A percentile compares a stretch with the other conserved stretches of the same genome.
phyloP scores from a whole-genome alignment of 2,888 invertebrate genomes.

The Agriopis leucophaearia region DNA sequence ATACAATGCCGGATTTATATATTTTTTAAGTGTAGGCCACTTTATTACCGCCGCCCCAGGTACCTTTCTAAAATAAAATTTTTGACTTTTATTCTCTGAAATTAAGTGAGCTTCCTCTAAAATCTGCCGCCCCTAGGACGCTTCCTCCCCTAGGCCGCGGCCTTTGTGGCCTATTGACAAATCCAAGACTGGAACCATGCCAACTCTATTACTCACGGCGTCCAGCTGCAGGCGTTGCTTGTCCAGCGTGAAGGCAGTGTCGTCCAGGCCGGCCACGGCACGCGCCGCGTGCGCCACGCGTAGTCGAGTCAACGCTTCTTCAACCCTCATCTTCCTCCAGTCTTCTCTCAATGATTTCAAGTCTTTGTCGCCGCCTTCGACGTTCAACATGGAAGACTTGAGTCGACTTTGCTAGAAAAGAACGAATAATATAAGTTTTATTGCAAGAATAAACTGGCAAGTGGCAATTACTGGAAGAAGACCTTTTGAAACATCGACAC shows the following conservation, averaged over 20 bases:
- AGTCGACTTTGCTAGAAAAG: slow-evolving; percentile 71
- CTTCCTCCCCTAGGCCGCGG: too few relatives aligned
- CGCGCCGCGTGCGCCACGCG: slow-evolving; percentile 89
- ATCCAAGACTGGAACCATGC: background rate
- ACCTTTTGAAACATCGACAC: too few relatives aligned
- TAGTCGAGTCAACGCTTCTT: slow-evolving; percentile 89
- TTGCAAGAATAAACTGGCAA: too few relatives aligned
- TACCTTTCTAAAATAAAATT: too few relatives aligned
- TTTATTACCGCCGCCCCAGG: too few relatives aligned
- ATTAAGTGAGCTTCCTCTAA: too few relatives aligned
- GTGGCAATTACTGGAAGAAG: too few relatives aligned
- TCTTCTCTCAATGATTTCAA: slow-evolving; percentile 54
- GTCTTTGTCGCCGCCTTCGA: slow-evolving; percentile 75
- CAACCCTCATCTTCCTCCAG: slow-evolving; percentile 75
- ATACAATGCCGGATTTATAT: too few relatives aligned
- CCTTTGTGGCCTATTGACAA: too few relatives aligned
- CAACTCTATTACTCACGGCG: slow-evolving; percentile 82
- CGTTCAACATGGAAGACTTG: slow-evolving; percentile 69
- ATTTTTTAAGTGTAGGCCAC: too few relatives aligned
- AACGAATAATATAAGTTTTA: background rate
- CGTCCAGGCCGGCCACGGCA: slow-evolving; percentile 87
- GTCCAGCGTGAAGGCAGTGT: slow-evolving; percentile 89
- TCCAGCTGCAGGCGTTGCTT: slow-evolving; percentile 90
- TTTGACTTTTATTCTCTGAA: too few relatives aligned
- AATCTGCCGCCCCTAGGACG: too few relatives aligned